Evolutionary conservation across 2,888 invertebrate species (phyloP).

Genomic region (Biston betularia): DNA sequence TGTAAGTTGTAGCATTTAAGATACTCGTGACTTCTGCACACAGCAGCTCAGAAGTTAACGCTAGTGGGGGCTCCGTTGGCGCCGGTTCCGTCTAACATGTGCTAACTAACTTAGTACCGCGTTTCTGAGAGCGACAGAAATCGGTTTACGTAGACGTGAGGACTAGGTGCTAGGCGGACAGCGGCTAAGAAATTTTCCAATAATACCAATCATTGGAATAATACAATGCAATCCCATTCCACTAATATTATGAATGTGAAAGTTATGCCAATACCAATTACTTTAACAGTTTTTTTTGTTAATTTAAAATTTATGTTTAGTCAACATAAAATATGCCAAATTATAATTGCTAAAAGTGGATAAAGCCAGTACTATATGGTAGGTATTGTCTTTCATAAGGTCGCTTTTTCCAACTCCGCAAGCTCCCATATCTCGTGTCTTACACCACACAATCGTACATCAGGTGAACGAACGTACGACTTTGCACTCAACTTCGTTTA

Average conservation of each 20-base stretch:
- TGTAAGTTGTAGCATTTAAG: neutral
- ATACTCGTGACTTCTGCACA: neutral
- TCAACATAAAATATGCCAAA: too few species aligned
- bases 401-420: neutral
- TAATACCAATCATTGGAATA: too few species aligned
- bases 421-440: slow-evolving; percentile 27
- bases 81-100: slow-evolving; percentile 55
- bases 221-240: too few species aligned
- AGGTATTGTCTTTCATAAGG: neutral
- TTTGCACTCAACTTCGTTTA: slow-evolving; percentile 75
- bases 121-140: slow-evolving; percentile 62
- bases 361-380: too few species aligned
- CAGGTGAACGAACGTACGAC: slow-evolving; percentile 55
- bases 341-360: too few species aligned
- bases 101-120: slow-evolving; percentile 67
- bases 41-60: slow-evolving; percentile 22
- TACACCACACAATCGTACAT: slow-evolving; percentile 45
- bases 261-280: too few species aligned
- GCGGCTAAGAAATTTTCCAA: neutral
- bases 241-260: too few species aligned
- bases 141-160: slow-evolving; percentile 59
- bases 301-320: too few species aligned
- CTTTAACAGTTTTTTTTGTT: too few species aligned
- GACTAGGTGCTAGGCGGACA: slow-evolving; percentile 30
- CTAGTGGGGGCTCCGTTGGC: slow-evolving; percentile 28